phyloP scores from a whole-genome alignment of 2,113 vertebrate genomes.

The Sylvietta virens region DNA sequence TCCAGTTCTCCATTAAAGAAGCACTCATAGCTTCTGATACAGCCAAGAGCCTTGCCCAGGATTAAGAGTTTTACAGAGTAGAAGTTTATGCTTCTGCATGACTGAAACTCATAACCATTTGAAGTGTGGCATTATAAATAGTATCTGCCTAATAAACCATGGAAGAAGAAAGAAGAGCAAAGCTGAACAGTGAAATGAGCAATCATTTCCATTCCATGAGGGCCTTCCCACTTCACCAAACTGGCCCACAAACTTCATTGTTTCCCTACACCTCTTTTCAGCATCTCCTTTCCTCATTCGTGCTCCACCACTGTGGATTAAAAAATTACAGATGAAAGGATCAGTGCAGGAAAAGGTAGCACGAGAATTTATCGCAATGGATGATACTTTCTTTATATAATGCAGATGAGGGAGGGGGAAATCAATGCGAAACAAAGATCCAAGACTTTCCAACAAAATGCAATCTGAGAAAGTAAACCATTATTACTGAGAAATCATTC shows the following conservation, averaged over 20 bases:
- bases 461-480: background rate
- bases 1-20: background rate
- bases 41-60: background rate
- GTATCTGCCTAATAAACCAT: background rate
- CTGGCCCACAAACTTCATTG: background rate
- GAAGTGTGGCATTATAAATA: background rate
- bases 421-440: background rate
- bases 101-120: background rate
- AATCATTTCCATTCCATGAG: background rate
- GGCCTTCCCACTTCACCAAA: background rate
- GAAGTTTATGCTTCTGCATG: background rate
- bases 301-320: background rate
- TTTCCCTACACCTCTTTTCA: background rate
- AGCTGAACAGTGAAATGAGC: background rate
- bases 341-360: background rate
- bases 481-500: background rate
- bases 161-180: background rate
- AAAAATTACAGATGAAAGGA: background rate
- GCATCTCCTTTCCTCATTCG: background rate
- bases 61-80: background rate
- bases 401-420: rapidly evolving
- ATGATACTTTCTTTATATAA: background rate
- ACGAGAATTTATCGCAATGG: background rate
- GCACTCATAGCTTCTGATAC: background rate
- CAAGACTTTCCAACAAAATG: background rate